Evolutionary conservation across 2,888 invertebrate species (phyloP), one percentile per base, ranked within the genome.

Genomic region (Chalcis sispes): DNA sequence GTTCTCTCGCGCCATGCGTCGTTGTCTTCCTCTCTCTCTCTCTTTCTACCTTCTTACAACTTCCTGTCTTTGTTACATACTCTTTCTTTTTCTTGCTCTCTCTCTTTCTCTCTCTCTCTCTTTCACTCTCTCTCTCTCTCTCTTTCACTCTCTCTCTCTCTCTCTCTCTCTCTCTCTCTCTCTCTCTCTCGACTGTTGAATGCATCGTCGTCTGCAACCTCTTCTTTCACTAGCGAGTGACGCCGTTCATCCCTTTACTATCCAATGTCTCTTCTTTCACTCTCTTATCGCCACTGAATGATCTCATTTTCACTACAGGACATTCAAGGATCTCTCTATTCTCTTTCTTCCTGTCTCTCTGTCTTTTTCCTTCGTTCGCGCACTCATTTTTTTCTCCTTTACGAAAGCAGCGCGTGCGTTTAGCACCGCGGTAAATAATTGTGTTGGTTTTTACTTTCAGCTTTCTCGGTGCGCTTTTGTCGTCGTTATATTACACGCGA

Each of bases 1-100:
- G n/a, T n/a, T n/a, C n/a, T n/a, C n/a, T n/a, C n/a, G n/a, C n/a
- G 46, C 32, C 58, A 20, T 20, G 52, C 79, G 18, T 42, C 61
- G 18, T n/a, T n/a, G n/a, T n/a, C n/a, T n/a, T n/a, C n/a, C n/a
- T n/a, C n/a, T n/a, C n/a, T n/a, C n/a, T n/a, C n/a, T n/a, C n/a
- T n/a, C n/a, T n/a, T n/a, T n/a, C n/a, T n/a, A n/a, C n/a, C n/a
- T n/a, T n/a, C n/a, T n/a, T n/a, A n/a, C n/a, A n/a, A n/a, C n/a
- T n/a, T n/a, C n/a, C n/a, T n/a, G n/a, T n/a, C n/a, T n/a, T n/a
- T n/a, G n/a, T n/a, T n/a, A n/a, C n/a, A n/a, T n/a, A n/a, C n/a
- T n/a, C n/a, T n/a, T n/a, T n/a, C n/a, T n/a, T n/a, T n/a, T n/a
- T n/a, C n/a, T n/a, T n/a, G n/a, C n/a, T n/a, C n/a, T n/a, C n/a